Conservation (phyloP, 2,888 invertebrate genomes). For the Sceliomorpha sp. region DNA sequence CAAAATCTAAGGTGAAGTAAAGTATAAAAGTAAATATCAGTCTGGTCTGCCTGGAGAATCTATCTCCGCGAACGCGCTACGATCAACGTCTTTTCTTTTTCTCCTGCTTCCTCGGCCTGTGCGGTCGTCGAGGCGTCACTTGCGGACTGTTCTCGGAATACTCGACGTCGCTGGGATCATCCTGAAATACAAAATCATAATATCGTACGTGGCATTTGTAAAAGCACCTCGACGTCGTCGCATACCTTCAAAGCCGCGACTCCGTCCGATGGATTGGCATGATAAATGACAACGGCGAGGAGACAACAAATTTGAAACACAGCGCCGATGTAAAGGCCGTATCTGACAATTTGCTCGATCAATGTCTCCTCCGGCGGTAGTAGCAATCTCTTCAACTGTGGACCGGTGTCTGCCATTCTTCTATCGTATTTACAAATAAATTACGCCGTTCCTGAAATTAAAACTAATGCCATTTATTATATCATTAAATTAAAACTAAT, state of each 20-base stretch:
- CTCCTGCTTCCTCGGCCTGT: constrained; percentile 85
- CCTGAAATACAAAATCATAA: constrained; percentile 73
- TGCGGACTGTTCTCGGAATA: constrained; percentile 88
- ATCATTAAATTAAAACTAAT: not conserved
- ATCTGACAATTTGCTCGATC: constrained; percentile 74
- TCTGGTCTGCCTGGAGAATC: constrained; percentile 15
- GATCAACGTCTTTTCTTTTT: constrained; percentile 86
- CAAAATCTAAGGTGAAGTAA: not conserved
- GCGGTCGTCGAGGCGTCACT: constrained; percentile 85
- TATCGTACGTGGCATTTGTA: constrained; percentile 17
- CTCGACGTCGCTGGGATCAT: constrained; percentile 87
- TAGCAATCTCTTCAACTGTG: constrained; percentile 73
- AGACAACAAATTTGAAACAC: constrained; percentile 93
- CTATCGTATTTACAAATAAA: no score
- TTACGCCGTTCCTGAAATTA: no score
- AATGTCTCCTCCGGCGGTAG: constrained; percentile 76
- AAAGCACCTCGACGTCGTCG: no score
- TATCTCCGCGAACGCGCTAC: no score
- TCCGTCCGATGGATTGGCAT: constrained; percentile 73
- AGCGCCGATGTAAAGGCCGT: constrained; percentile 91
- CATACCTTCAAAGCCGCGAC: constrained; percentile 74
- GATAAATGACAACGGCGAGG: constrained; percentile 87
- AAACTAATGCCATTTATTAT: not conserved
- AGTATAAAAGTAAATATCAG: constrained; percentile 11
- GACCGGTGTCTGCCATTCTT: constrained; percentile 74